Base-by-base conservation (phyloP, 2,113 vertebrate genomes). In the Mastomys natalensis region DNA sequence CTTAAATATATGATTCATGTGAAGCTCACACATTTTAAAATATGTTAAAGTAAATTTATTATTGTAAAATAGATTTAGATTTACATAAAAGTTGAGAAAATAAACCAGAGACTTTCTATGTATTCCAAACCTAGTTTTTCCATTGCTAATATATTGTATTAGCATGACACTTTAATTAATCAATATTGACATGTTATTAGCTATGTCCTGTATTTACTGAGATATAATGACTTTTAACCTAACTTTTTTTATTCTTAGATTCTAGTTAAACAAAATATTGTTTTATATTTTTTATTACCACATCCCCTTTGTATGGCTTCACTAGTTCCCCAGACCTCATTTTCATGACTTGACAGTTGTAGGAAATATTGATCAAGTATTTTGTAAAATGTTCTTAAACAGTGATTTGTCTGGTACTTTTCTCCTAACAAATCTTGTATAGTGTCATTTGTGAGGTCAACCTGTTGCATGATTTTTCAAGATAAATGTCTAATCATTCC, bases 1-100 rank as follows among this genome's bases (percentile, higher is more conserved):
- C 95, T 98, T 86, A 95, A 95, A 19, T 1, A 2, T 10, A 19
- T 73, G 81, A 88, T 13, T 66, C 93, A 93, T 12, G 70, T 70
- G 37, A 2, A 78, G 12, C 26, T 85, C 53, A 58, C 17, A 87
- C 66, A 76, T 24, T 62, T 76, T 70, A 87, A 93, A 80, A 48
- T 66, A 89, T 66, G 68, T 84, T 85, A 76, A 87, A 91, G 29
- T 68, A 90, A 81, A 51, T 0, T 31, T 45, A 91, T 72, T 9
- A 66, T 90, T 95, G 87, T 85, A 73, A 64, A 95, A 92, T 31
- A 73, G 24, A 60, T 78, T 94, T 66, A 60, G 37, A 77, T 96
- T 96, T 86, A 86, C 5, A 55, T 72, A 77, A 86, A 97, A 81
- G 2, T 81, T 76, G 51, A 77, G 13, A 90, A 37, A 34, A 22